phyloP scores from a whole-genome alignment of 1,140 invertebrate genomes.

The Psilanteris sp. region DNA sequence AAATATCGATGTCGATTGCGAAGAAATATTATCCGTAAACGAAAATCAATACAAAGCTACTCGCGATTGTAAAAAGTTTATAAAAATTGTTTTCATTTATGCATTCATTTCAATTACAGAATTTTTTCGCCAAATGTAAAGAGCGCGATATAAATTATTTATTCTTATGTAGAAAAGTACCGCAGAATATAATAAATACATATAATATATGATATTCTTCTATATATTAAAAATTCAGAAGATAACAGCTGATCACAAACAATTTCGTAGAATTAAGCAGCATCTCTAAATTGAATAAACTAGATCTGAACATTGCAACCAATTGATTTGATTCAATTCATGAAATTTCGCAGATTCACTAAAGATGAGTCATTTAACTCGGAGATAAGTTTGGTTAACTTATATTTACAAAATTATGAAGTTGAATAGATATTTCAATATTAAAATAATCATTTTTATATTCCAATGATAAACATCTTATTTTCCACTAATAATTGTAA shows the following conservation, averaged over 20 bases:
- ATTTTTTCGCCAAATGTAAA: no score
- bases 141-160: no score
- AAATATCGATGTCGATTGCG: constrained; percentile 19
- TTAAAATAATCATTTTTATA: no score
- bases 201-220: no score
- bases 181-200: no score
- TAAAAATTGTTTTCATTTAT: constrained; percentile 21
- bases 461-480: no score
- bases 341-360: neutral
- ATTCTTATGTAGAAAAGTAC: no score
- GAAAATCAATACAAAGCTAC: constrained; percentile 43
- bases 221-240: no score
- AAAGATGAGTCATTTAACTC: neutral
- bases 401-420: no score
- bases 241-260: constrained; percentile 7
- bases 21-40: constrained; percentile 31
- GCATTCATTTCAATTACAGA: constrained; percentile 36
- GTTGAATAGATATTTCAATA: no score
- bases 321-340: neutral
- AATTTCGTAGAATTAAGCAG: constrained; percentile 1
- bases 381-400: neutral
- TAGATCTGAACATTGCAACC: neutral
- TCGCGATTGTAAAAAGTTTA: no score
- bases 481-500: no score
- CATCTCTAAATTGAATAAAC: constrained; percentile 4